Evolutionary conservation across 1,140 invertebrate species (phyloP), one percentile per base, ranked within the genome.

Genomic region (Maniola jurtina): DNA sequence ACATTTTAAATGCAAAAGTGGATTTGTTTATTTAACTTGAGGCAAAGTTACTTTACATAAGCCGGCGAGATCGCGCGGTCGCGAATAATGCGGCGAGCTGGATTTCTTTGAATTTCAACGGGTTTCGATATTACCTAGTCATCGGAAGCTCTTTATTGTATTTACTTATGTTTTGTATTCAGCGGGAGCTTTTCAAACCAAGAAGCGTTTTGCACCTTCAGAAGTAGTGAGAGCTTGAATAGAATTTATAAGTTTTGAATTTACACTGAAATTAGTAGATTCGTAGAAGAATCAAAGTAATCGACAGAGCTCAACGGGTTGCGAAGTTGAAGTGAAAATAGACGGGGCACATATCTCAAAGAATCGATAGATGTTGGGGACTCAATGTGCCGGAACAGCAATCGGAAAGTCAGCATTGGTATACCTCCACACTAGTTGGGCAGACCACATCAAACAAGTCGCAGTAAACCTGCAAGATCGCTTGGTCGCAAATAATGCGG

Each of bases 111-210:
- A 14, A 52, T 52, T 34, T n/a, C 9, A 11, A 9, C 13, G 52
- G 52, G 34, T 55, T 34, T 34, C 16, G 52, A 25, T 55, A 55
- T 55, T 34, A 55, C 52, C 52, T 52, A 52, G 16, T 55, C 52
- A 34, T 13, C 11, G 52, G 16, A 55, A 55, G 52, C 52, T 55
- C 52, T 55, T 55, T 55, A 55, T 55, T 55, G 52, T 55, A 55
- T 55, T 55, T 55, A 55, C 52, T 55, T 55, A 13, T 16, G 13
- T n/a, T 47, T 13, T 50, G 48, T 16, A 16, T 50, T 50, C 48
- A 50, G 13, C 14, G 48, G 15, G 48, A 13, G 15, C 7, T 25
- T 16, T 47, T 47, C 14, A 6, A n/a, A 47, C 1, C 0, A 2
- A n/a, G 2, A n/a, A 45, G 42, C 10, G 13, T 13, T 45, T 13